Evolutionary conservation across 2,113 vertebrate genomes (phyloP).

Genomic region (Tetrao urogallus): DNA sequence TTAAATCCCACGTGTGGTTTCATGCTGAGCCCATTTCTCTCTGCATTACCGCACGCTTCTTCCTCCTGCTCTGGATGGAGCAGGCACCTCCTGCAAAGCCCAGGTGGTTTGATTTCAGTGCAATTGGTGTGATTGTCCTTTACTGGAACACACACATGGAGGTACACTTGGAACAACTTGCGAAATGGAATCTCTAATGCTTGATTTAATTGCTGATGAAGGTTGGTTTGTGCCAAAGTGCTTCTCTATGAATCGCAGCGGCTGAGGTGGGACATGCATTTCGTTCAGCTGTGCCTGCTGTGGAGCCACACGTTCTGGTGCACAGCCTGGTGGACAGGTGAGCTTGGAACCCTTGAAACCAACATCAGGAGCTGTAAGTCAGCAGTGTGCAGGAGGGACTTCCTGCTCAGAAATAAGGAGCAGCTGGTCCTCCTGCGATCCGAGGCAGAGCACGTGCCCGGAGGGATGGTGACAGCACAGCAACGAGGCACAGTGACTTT

Average conservation of each 20-base stretch:
- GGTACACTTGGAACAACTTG: not conserved
- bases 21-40: not conserved
- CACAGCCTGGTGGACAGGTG: not conserved
- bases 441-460: not conserved
- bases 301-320: not conserved
- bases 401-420: not conserved
- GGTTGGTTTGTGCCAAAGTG: not conserved
- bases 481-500: not conserved
- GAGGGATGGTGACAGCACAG: not conserved
- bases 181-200: not conserved
- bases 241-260: not conserved
- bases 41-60: not conserved
- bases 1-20: not conserved
- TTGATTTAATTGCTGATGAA: not conserved
- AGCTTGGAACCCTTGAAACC: not conserved
- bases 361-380: not conserved
- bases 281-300: not conserved
- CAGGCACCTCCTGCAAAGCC: not conserved
- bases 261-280: fast-evolving
- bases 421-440: not conserved
- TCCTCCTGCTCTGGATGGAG: not conserved
- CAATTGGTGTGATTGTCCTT: not conserved
- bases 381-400: not conserved
- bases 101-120: not conserved
- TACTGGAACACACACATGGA: not conserved